phyloP scores from a whole-genome alignment of 2,113 vertebrate genomes.

The sheep (Ovis aries) region ARS-UI_Ramb_v3.0 NC_056068.1:52458501-52459000 shows the following conservation, averaged over 20 bases:
- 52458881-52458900: background rate
- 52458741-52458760: background rate
- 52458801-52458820: background rate
- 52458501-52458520: background rate
- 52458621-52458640: background rate
- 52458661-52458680: background rate
- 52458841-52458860: background rate
- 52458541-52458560: background rate
- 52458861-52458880: background rate
- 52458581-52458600: background rate
- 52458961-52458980: background rate
- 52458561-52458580: background rate
- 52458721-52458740: background rate
- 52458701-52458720: background rate
- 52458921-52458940: background rate
- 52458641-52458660: background rate
- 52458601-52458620: background rate
- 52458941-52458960: background rate
- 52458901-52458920: background rate
- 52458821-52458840: background rate
- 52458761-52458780: background rate
- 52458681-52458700: background rate
- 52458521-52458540: background rate
- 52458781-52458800: background rate
- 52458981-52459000: background rate